Conservation (phyloP, 1,140 invertebrate genomes). For the Gryon sp. region DNA sequence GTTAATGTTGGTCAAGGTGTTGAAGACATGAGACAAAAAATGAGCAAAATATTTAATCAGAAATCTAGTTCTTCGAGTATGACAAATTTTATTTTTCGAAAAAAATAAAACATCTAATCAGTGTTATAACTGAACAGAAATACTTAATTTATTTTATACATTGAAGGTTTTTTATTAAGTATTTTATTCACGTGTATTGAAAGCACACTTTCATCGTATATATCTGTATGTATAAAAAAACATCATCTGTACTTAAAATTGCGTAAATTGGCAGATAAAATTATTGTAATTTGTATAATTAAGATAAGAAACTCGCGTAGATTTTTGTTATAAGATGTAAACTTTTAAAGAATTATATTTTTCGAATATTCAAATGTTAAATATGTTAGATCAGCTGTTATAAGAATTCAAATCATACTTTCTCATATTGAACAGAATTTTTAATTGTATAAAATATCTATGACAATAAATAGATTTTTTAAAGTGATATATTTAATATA, state of each 20-base stretch:
- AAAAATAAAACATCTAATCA: constrained; percentile 69
- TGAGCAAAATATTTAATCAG: constrained; percentile 82
- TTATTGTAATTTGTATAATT: constrained; percentile 8
- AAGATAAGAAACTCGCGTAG: too few relatives aligned
- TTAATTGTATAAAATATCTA: constrained; percentile 24
- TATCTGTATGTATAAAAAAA: too few relatives aligned
- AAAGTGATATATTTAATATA: background rate
- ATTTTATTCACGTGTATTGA: constrained; percentile 26
- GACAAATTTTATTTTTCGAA: constrained; percentile 77
- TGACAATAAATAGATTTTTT: constrained; percentile 42
- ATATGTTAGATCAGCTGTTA: constrained; percentile 14
- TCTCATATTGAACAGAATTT: background rate
- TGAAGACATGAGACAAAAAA: constrained; percentile 82
- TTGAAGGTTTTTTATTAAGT: constrained; percentile 16
- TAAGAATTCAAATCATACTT: constrained; percentile 16
- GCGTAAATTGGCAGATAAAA: constrained; percentile 34
- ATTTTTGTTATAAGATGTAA: constrained; percentile 1
- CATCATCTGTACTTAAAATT: constrained; percentile 48
- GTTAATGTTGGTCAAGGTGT: constrained; percentile 81
- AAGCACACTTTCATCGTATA: constrained; percentile 3
- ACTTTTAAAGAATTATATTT: constrained; percentile 26
- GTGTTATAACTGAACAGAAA: background rate
- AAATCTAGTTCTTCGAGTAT: constrained; percentile 77
- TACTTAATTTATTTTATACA: constrained; percentile 26
- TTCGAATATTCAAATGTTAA: constrained; percentile 20